These are phyloP conservation scores for Bombus consobrinus DNA, from an alignment of 1,140 invertebrate genomes.

Conservation along the genomic window DNA sequence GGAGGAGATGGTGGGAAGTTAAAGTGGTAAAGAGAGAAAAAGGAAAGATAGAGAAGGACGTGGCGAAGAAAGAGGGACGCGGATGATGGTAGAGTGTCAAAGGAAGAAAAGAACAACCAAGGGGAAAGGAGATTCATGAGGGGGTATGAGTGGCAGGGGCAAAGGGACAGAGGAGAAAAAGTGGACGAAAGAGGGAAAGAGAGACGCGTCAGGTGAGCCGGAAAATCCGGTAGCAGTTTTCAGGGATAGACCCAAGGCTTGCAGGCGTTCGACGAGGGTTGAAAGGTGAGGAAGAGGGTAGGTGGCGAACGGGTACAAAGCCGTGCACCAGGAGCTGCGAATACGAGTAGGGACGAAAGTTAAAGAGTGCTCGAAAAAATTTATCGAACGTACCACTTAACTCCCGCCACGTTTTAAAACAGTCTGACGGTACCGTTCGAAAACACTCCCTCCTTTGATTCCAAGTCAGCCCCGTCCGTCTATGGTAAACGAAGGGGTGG, in stretches of 20 bases:
- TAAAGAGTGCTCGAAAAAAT: slow-evolving; percentile 66
- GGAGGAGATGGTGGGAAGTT: too few species aligned
- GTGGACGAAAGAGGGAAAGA: neutral
- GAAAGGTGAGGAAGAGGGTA: slow-evolving; percentile 53
- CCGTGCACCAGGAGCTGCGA: slow-evolving; percentile 21
- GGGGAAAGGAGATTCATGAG: slow-evolving; percentile 28
- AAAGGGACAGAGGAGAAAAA: neutral
- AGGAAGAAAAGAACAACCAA: slow-evolving; percentile 43
- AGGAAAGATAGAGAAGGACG: neutral
- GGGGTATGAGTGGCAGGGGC: too few species aligned
- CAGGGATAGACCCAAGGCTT: slow-evolving; percentile 58
- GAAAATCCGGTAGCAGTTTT: slow-evolving; percentile 68
- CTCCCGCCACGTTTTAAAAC: slow-evolving; percentile 60
- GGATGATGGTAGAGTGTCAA: neutral
- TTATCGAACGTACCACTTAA: slow-evolving; percentile 67
- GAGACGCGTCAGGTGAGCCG: slow-evolving; percentile 54
- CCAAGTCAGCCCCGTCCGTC: neutral
- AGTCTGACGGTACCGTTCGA: slow-evolving; percentile 43
- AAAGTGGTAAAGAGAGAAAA: neutral
- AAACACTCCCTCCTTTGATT: slow-evolving; percentile 38
- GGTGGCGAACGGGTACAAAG: slow-evolving; percentile 59
- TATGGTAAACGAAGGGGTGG: neutral
- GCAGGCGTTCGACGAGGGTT: slow-evolving; percentile 53
- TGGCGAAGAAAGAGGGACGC: too few species aligned
- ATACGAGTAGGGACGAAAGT: slow-evolving; percentile 24